A percentile compares a stretch with the other conserved stretches of the same genome.
These are phyloP conservation scores for Sarcophaga rosellei DNA, from an alignment of 2,888 invertebrate species.

Conservation along the genomic window DNA sequence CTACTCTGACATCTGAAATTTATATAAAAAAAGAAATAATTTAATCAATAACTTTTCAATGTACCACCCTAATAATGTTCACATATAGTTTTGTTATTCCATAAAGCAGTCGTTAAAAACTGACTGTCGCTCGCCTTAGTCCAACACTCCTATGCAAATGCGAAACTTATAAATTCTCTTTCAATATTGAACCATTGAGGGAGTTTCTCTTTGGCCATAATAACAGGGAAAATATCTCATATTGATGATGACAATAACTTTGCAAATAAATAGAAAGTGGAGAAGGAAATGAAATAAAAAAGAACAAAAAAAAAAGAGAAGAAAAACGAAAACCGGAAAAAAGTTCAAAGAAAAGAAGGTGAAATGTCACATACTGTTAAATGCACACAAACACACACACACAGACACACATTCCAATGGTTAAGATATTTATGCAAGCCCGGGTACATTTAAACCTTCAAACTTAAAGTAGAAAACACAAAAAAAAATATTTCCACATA, in stretches of 20 bases:
- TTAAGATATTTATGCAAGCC: conserved; percentile 16
- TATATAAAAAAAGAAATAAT: too few species aligned
- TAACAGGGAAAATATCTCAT: conserved; percentile 61
- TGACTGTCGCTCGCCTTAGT: not conserved
- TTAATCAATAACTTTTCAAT: not conserved
- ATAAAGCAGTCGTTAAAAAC: not conserved
- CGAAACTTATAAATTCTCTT: conserved; percentile 1
- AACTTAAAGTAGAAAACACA: not conserved
- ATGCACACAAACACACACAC: conserved; percentile 12
- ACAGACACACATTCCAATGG: not conserved
- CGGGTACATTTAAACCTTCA: not conserved
- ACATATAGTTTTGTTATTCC: not conserved
- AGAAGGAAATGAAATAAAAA: not conserved
- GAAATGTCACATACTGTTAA: conserved; percentile 61
- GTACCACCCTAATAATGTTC: not conserved
- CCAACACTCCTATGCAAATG: conserved; percentile 8
- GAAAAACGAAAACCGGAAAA: not conserved
- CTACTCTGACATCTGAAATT: too few species aligned
- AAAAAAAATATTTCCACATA: not conserved
- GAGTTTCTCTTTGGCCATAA: conserved; percentile 35
- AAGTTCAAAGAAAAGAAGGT: conserved; percentile 41
- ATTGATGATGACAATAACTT: conserved; percentile 66
- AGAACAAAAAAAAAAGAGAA: not conserved
- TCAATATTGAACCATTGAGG: conserved; percentile 16
- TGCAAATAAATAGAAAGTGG: conserved; percentile 39